Evolutionary conservation across 53 echinoderm and acorn worm genomes (phyloP), one percentile per base, ranked within the genome.

Genomic region (Echinarachnius parma): DNA sequence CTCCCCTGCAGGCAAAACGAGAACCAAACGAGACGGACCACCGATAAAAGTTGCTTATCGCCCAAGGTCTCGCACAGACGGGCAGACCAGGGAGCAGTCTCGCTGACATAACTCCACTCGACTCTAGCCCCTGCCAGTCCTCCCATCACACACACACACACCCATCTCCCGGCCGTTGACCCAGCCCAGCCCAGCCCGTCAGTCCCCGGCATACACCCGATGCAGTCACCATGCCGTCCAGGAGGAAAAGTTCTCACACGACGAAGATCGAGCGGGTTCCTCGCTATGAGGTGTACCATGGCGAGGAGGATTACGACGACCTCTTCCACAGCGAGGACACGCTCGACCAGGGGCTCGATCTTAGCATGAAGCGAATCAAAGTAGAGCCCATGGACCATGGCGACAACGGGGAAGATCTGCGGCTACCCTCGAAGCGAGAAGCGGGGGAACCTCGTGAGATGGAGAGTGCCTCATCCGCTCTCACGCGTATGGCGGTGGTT

Each of bases 301-400:
- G 67, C 50, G 67, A 67, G 31, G 48, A 48, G 22, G 53, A 59
- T 33, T 11, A 32, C 52, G 72, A 49, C 39, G 59, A 77, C 1
- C 35, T 42, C 9, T 62, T 33, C 20, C 46, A 34, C 35, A 37
- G 21, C 34, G 75, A 55, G 1, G 75, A 39, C 27, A 58, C 61
- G 34, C 45, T 44, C 21, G 67, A 21, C 25, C n/a, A n/a, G n/a
- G n/a, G n/a, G 34, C 69, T 80, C 69, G 80, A 80, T 59, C 46
- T 82, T 18, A 75, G 75, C 75, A 82, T 82, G 56, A 82, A 76
- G 57, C 55, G 63, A 9, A 49, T 60, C 31, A 81, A 48, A 60
- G 31, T 45, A 8, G 46, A 60, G 28, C 45, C 25, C 13, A 3
- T 31, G 16, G 67, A 67, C 31, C 30, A 16, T 16, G 62, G 36